Evolutionary conservation across 2,113 vertebrate genomes (phyloP), one percentile per base, ranked within the genome.

Genomic region (Murina feae): DNA sequence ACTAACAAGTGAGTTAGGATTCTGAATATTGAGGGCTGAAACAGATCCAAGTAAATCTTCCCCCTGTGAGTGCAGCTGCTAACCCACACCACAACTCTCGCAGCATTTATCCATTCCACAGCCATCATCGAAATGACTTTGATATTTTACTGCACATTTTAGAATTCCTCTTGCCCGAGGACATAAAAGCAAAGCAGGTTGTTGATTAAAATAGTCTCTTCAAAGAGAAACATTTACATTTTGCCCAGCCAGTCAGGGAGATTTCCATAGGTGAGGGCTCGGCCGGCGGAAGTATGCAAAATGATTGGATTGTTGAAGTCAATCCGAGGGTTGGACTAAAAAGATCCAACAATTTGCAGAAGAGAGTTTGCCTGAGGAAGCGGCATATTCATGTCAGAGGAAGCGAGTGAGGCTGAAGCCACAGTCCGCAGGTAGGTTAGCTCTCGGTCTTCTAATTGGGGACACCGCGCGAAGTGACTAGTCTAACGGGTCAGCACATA

Each of bases 181-280:
- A 69, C 35, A 79, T 76, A 85, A 39, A 96, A 8, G 90, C 81
- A 5, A 66, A 80, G 37, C 37, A 90, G 71, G 35, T 81, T 88
- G 79, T 91, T 81, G 71, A 87, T 92, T 92, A 92, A 88, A 96
- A 87, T 93, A 86, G 39, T 87, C 60, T 84, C 68, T 78, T 96
- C 91, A 95, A 88, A 95, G 69, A 89, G 63, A 17, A 83, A 42
- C 42, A 81, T 90, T 96, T 80, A 30, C 51, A 88, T 95, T 95
- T 96, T 90, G 37, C 9, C 5, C 35, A 60, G 35, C 28, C 69
- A 35, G 42, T 78, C 39, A 74, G 25, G 82, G 66, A 10, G 76
- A 37, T 60, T 68, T 76, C 2, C 0, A 49, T 37, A 8, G 66
- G 28, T 78, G 66, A 87, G 71, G 20, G 81, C 47, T 23, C 10